Conservation (phyloP, 2,113 vertebrate species). For the Cyanoderma ruficeps region DNA sequence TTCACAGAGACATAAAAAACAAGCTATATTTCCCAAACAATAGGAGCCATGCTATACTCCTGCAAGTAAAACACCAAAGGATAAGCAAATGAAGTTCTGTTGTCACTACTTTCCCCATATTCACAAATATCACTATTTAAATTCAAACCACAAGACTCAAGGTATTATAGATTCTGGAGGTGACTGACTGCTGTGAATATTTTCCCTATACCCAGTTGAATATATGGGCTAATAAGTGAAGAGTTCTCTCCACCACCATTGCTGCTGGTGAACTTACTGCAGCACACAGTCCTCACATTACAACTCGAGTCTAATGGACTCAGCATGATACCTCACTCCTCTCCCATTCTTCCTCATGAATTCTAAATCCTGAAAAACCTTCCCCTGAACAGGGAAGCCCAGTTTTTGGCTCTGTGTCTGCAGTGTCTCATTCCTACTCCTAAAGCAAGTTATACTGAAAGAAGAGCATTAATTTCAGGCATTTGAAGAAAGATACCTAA, state of each 20-base stretch:
- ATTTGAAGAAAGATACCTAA: neutral
- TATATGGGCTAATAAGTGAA: neutral
- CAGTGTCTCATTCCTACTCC: neutral
- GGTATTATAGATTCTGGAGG: neutral
- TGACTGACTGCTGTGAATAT: neutral
- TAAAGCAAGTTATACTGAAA: neutral
- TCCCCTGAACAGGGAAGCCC: neutral
- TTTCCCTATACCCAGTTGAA: neutral
- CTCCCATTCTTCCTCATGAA: neutral
- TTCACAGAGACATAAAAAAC: neutral
- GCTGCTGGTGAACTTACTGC: neutral
- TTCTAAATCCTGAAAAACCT: neutral
- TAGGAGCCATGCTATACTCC: neutral
- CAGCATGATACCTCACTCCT: neutral
- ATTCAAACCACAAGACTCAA: neutral
- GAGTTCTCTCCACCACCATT: neutral
- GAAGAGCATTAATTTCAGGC: neutral
- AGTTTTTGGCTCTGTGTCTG: neutral
- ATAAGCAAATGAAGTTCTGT: neutral
- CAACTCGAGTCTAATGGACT: neutral
- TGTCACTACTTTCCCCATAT: neutral
- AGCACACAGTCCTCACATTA: neutral
- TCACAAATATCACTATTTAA: neutral
- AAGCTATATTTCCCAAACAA: neutral
- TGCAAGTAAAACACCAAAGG: neutral